Base-by-base conservation (phyloP, 2,888 invertebrate genomes). In the Agrochola lota region DNA sequence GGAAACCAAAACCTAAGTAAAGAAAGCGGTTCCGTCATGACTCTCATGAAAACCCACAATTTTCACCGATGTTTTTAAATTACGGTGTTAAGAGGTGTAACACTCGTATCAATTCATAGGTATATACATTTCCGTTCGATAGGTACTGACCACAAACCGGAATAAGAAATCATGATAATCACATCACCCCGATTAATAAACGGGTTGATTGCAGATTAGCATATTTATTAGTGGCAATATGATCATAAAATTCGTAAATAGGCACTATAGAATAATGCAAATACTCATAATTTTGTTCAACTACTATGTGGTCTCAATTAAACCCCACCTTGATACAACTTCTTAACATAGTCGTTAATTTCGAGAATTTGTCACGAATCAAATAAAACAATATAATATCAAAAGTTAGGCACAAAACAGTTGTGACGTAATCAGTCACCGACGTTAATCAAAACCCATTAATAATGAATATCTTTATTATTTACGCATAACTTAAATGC, bases 281-380 rank as follows among this genome's bases (percentile, higher is more conserved):
- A 46, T 43, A 57, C 17, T 43, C 12, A 52, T 57, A 30, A n/a
- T 35, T 55, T 63, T 43, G 4, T n/a, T 76, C 55, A 55, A 30
- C 20, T 63, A 75, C 23, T 74, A 11, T 17, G 26, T 17, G 23
- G 23, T 15, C 46, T 9, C 26, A 35, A 76, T 63, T 46, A 76
- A 46, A 30, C 11, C 23, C 7, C 62, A 49, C 7, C 52, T n/a
- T n/a, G 60, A 75, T 20, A 46, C 43, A 46, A 59, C 11, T 6
- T 70, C 23, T n/a, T 71, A 57, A n/a, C 46, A n/a, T n/a, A 30
- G 4, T 63, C 55, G 52, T 75, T 63, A 55, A 55, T 75, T 55
- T 4, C 52, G 20, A 46, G 7, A 5, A 64, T 40, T 26, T 64
- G 5, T 55, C 30, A 55, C 30, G 7, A 30, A 62, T 43, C 26